These are phyloP conservation scores for Phymorhynchus buccinoides DNA, from an alignment of 1,140 invertebrate species.

Conservation along the genomic window DNA sequence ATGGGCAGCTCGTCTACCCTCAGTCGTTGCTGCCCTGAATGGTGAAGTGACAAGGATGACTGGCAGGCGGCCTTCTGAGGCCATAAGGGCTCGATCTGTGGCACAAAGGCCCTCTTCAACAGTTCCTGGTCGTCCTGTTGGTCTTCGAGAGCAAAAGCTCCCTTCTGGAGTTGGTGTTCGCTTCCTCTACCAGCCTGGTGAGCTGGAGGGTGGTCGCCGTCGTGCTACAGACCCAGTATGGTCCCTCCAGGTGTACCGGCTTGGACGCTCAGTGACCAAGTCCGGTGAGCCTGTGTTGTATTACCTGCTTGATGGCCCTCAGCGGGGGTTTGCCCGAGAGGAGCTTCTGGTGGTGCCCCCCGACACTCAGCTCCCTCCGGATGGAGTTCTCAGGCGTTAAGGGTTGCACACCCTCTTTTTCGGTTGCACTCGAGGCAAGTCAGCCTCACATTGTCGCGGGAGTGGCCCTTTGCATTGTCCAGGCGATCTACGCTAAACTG, in stretches of 20 bases:
- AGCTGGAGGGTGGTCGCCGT: constrained; percentile 46
- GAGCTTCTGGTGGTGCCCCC: constrained; percentile 40
- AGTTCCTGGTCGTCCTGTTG: not conserved
- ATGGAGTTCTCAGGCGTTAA: constrained; percentile 23
- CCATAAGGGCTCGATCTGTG: not conserved
- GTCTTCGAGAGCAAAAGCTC: constrained; percentile 26
- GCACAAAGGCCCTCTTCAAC: not conserved
- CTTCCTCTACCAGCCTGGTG: constrained; percentile 48
- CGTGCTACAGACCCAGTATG: constrained; percentile 46
- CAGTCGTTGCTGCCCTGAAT: not conserved
- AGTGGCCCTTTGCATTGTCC: too few species aligned
- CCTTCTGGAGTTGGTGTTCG: constrained; percentile 3
- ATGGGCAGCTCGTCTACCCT: constrained; percentile 20
- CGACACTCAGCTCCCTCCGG: constrained; percentile 35
- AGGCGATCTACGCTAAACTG: too few species aligned
- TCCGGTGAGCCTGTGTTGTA: constrained; percentile 41
- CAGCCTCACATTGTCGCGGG: too few species aligned
- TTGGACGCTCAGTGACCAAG: constrained; percentile 25
- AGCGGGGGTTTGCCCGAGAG: constrained; percentile 44
- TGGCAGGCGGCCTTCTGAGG: not conserved
- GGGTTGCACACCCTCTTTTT: too few species aligned
- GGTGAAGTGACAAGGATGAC: not conserved
- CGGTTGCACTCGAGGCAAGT: too few species aligned
- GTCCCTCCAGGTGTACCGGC: constrained; percentile 35
- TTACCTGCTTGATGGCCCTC: constrained; percentile 37